These are phyloP conservation scores for Platysteira castanea DNA, from an alignment of 2,113 vertebrate genomes.

Conservation along the genomic window DNA sequence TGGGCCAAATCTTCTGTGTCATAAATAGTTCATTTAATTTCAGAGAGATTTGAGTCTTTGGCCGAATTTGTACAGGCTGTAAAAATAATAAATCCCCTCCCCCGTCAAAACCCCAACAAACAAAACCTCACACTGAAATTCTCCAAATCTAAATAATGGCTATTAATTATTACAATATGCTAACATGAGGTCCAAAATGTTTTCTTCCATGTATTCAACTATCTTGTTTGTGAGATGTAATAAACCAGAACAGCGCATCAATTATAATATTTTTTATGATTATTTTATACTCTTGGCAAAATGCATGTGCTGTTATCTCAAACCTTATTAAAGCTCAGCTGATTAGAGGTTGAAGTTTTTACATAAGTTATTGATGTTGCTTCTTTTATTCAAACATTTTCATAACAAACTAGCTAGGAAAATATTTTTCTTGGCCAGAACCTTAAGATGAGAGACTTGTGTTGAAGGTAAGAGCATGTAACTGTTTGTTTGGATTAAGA, in stretches of 20 bases:
- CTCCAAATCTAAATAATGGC: neutral
- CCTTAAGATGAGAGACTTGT: conserved; percentile 22
- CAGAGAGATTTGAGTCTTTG: neutral
- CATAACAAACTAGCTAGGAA: conserved; percentile 73
- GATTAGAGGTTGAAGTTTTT: conserved; percentile 64
- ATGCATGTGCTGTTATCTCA: conserved; percentile 40
- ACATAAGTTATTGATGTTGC: conserved; percentile 66
- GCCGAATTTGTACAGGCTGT: conserved; percentile 1
- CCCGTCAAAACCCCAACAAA: neutral
- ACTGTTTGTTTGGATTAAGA: conserved; percentile 57
- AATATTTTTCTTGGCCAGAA: conserved; percentile 77
- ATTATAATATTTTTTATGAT: conserved; percentile 69
- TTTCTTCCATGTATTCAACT: conserved; percentile 17
- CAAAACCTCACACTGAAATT: neutral
- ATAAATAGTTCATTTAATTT: conserved; percentile 12
- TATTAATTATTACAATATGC: conserved; percentile 33
- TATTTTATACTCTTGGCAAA: conserved; percentile 73
- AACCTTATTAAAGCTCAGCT: conserved; percentile 56
- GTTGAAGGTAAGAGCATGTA: conserved; percentile 56
- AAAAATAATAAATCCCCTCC: neutral
- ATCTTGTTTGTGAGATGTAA: conserved; percentile 27
- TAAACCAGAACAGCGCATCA: conserved; percentile 53
- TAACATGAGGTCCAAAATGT: neutral
- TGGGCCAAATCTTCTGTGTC: neutral
- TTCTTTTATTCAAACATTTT: conserved; percentile 77